These are phyloP conservation scores for Cephus spinipes DNA, from an alignment of 2,888 invertebrate species.

Conservation along the genomic window DNA sequence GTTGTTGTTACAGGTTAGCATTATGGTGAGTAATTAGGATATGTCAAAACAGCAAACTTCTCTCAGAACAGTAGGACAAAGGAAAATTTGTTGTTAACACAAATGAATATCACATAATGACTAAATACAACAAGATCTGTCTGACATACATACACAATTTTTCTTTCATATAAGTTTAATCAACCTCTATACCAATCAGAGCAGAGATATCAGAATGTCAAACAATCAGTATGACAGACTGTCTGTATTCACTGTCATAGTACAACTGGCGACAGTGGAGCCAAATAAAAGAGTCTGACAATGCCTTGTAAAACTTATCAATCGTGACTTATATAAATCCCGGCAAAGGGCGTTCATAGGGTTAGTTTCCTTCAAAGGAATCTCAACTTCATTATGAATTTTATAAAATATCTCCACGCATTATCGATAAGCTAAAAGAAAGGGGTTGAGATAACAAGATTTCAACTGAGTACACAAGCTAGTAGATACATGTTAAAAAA, in stretches of 20 bases:
- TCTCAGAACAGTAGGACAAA: not conserved
- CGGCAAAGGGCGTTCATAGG: not conserved
- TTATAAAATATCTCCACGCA: not conserved
- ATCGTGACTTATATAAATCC: not conserved
- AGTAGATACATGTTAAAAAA: not conserved
- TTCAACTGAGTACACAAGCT: not conserved
- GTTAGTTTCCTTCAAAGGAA: not conserved
- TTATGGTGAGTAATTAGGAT: constrained; percentile 9
- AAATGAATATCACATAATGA: not conserved
- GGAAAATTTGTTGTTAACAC: not conserved
- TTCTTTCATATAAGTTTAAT: not conserved
- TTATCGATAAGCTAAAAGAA: not conserved
- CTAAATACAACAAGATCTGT: not conserved
- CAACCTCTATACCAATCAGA: not conserved
- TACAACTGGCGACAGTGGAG: not conserved
- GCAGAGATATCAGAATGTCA: not conserved
- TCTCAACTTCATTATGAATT: not conserved
- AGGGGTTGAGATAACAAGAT: not conserved
- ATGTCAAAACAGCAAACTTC: not conserved
- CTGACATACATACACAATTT: not conserved
- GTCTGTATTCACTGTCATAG: not conserved
- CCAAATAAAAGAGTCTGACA: not conserved
- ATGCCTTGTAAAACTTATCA: not conserved
- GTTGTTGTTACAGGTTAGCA: constrained; percentile 3
- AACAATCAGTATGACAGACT: not conserved